Evolutionary conservation across 2,113 vertebrate genomes (phyloP).

Genomic region (Xenus cinereus): DNA sequence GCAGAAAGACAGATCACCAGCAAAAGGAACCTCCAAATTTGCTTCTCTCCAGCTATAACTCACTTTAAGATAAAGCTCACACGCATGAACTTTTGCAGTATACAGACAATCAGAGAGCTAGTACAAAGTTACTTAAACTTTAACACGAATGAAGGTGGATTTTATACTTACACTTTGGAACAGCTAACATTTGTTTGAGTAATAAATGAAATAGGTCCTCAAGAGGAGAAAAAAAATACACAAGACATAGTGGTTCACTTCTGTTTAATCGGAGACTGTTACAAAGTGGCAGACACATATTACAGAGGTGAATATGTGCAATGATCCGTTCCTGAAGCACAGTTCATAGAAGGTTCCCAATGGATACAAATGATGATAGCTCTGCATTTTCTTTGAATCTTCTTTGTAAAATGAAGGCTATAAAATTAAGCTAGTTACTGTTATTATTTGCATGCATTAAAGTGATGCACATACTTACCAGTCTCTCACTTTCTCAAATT

Average conservation of each 20-base stretch:
- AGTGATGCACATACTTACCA: slow-evolving; percentile 59
- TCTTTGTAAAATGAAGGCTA: slow-evolving; percentile 33
- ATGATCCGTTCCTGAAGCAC: not conserved
- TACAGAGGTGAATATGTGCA: not conserved
- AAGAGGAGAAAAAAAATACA: not conserved
- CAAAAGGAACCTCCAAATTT: not conserved
- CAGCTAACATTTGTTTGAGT: not conserved
- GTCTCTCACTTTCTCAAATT: not conserved
- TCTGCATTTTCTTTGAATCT: not conserved
- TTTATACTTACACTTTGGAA: not conserved
- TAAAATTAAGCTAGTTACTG: slow-evolving; percentile 41
- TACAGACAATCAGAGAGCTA: not conserved
- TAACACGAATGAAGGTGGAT: not conserved
- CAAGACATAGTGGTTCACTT: slow-evolving; percentile 1
- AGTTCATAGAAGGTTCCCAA: not conserved
- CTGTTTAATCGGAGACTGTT: slow-evolving; percentile 48
- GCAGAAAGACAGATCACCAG: not conserved
- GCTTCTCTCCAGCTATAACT: not conserved
- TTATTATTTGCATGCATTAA: slow-evolving; percentile 52
- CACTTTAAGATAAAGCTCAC: not conserved
- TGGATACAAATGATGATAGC: not conserved
- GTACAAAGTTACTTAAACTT: not conserved
- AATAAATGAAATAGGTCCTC: not conserved
- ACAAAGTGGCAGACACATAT: not conserved
- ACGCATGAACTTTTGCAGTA: not conserved